Base-by-base conservation (phyloP, 2,113 vertebrate genomes). In the Melanostigma gelatinosum region DNA sequence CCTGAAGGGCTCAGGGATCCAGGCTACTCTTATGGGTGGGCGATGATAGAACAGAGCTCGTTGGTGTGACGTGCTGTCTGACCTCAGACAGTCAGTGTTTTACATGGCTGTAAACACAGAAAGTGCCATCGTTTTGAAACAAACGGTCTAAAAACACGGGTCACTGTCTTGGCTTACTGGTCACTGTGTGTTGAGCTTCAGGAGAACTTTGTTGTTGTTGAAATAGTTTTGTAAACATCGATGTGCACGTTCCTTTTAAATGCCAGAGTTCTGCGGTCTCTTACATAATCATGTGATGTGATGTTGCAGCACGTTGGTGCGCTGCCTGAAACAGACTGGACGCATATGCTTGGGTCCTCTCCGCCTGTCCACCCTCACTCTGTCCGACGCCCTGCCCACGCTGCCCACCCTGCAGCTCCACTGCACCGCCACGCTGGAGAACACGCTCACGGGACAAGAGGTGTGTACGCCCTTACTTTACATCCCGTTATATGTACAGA, bases 281-380 rank as follows among this genome's bases (percentile, higher is more conserved):
- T 9, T 27, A n/a, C 22, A 36, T 20, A 67, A 29, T 65, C 10
- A 3, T 84, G 50, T 83, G 9, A 3, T 84, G 50, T 83, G 9
- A 15, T 66, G 22, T 87, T 89, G 13, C 75, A 93, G 88, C 54
- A 67, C 75, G 60, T 90, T 99, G 76, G 91, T 97, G 57, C 98
- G 97, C 65, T 99, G 98, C 87, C 89, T 99, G 85, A 99, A 99
- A 80, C 98, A 99, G 86, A 99, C 97, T 0, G 97, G 96, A 0
- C 95, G 98, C 16, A 97, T 99, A 8, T 96, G 97, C 27, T 77
- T 99, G 82, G 97, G 97, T 60, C 97, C 98, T 0, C 89, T 99
- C 42, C 96, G 97, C 6, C 95, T 99, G 70, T 98, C 97, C 58
- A 99, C 97, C 0, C 91, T 99, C 71, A 97, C 96, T 0, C 93